Evolutionary conservation across 2,797 vertebrate species (phyloP), one percentile per base, ranked within the genome.

Genomic region (Diplodus sargus): DNA sequence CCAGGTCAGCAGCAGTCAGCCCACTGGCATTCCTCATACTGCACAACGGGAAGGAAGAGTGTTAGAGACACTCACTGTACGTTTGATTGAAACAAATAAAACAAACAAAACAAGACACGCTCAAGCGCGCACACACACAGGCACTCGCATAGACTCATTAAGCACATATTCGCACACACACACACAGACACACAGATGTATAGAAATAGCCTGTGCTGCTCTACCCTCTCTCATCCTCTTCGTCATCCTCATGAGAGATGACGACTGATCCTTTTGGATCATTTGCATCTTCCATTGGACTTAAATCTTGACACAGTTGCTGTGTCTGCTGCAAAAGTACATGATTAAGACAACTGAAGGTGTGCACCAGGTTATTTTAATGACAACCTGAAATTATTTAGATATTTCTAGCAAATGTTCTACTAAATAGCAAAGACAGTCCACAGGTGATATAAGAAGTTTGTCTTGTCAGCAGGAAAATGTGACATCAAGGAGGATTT

Each of bases 1-100:
- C 98, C 96, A 99, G 96, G 95, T 99, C 97, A 88, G 98, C 98
- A 91, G 97, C 97, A 23, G 97, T 98, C 97, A 99, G 96, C 96
- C 97, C 98, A 96, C 96, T 98, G 96, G 97, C 97, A 96, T 99
- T 99, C 96, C 97, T 98, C 93, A 99, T 96, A 96, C 98, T 99
- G 98, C 89, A 95, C 94, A 95, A 97, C 90, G 93, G 94, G 87
- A 97, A 96, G 87, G 86, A 81, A 86, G 80, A 91, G 95, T 95
- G 95, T 99, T 96, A 99, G 92, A 91, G 93, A 78, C 84, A 51
- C 73, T 80, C 66, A 85, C 17, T 74, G 76, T 54, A 80, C 47
- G 15, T 74, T 82, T 56, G 65, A 58, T 60, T 67, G 14, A 88
- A 85, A 90, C 82, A 90, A 71, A 85, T 58, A 81, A 70, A 78